Conservation (phyloP, 2,888 invertebrate genomes). For the Metacarcinus magister region DNA sequence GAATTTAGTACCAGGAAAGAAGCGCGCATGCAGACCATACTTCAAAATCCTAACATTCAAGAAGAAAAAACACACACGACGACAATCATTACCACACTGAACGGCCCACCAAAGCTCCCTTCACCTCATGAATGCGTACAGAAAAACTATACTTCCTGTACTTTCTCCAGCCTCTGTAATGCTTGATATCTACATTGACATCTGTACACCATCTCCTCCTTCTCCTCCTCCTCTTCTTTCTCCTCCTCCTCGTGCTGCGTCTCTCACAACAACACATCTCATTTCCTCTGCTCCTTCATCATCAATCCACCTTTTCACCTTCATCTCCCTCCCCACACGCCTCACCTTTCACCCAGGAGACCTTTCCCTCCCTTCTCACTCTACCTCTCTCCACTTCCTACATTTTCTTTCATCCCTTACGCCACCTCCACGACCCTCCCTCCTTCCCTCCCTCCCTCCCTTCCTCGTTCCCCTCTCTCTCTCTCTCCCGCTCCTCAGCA, state of each 20-base stretch:
- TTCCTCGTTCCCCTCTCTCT: neutral
- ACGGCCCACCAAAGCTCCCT: too few species aligned
- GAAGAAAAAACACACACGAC: too few species aligned
- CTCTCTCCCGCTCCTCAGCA: neutral
- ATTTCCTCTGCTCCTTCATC: neutral
- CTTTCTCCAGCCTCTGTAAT: neutral
- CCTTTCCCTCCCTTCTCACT: neutral
- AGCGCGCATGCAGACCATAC: neutral
- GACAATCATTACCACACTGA: too few species aligned
- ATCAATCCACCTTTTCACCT: neutral
- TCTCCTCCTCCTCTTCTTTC: neutral
- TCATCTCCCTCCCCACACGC: neutral
- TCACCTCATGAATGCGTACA: neutral
- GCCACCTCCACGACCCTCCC: neutral
- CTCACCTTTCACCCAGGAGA: neutral
- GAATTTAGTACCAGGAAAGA: too few species aligned
- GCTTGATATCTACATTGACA: neutral
- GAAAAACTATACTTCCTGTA: neutral
- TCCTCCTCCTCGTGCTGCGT: neutral
- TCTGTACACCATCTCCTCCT: neutral
- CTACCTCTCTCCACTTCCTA: neutral
- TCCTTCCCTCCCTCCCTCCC: neutral
- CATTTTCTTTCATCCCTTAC: neutral
- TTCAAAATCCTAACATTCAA: neutral
- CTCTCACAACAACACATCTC: neutral